A percentile compares a stretch with the other conserved stretches of the same genome.
Evolutionary conservation across 1,140 invertebrate species (phyloP).

Genomic region (Drosophila sturtevanti): DNA sequence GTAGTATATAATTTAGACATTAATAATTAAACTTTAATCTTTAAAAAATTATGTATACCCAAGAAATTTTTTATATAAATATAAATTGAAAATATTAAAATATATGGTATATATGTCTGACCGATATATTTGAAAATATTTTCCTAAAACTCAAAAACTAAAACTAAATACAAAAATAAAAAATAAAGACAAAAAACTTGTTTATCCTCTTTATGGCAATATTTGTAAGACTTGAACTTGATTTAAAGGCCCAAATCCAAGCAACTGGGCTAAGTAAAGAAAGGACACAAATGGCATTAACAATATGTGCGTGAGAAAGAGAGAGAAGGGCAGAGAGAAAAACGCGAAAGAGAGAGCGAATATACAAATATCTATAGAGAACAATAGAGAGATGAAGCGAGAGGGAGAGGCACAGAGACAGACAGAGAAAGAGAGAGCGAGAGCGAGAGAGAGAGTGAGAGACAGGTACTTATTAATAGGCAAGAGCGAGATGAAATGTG

Average conservation of each 20-base stretch:
- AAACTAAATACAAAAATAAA: not conserved
- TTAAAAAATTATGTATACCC: too few relatives aligned
- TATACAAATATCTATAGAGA: not conserved
- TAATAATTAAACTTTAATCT: too few relatives aligned
- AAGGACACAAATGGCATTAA: not conserved
- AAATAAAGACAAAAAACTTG: not conserved
- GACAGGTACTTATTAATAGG: not conserved
- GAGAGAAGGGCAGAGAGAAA: not conserved
- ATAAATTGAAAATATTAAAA: too few relatives aligned
- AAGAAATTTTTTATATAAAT: too few relatives aligned
- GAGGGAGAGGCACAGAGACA: not conserved
- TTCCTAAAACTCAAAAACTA: too few relatives aligned
- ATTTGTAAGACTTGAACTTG: slow-evolving; percentile 16
- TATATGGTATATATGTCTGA: too few relatives aligned
- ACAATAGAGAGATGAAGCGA: slow-evolving; percentile 1
- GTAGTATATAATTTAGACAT: too few relatives aligned
- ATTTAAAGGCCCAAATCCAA: slow-evolving; percentile 3
- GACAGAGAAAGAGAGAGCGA: not conserved
- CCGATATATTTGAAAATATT: too few relatives aligned
- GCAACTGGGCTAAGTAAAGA: slow-evolving; percentile 6
- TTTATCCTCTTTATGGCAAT: not conserved
- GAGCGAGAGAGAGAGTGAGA: not conserved
- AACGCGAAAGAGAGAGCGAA: not conserved
- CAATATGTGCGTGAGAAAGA: not conserved
- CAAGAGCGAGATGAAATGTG: slow-evolving; percentile 46